Evolutionary conservation across 2,113 vertebrate species (phyloP), one percentile per base, ranked within the genome.

Genomic region (Cephalopterus ornatus): DNA sequence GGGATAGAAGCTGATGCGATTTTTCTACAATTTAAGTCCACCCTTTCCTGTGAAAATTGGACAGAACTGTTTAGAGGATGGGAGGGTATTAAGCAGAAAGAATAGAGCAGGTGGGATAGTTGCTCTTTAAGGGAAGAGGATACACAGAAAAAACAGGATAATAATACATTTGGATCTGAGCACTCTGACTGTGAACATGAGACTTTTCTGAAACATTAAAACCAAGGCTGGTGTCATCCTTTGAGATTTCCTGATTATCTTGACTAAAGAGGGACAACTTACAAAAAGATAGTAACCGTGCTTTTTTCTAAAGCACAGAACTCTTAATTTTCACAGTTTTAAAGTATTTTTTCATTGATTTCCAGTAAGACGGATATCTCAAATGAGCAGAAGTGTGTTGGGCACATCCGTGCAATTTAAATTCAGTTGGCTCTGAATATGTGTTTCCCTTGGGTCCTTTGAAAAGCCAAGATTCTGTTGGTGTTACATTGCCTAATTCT

Each of bases 401-500:
- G 95, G 94, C 71, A 73, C 55, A 75, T 92, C 70, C 1, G 0
- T 88, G 74, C 77, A 74, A 74, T 93, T 91, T 89, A 77, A 78
- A 75, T 87, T 35, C 56, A 85, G 8, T 93, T 96, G 89, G 80
- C 76, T 91, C 80, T 10, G 33, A 74, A 33, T 71, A 26, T 11
- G 22, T 23, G 20, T 44, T 55, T 96, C 95, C 79, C 92, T 80
- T 81, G 91, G 82, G 95, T 79, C 59, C 83, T 91, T 67, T 67
- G 72, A 74, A 92, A 93, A 94, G 92, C 93, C 92, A 93, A 89
- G 91, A 94, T 86, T 93, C 44, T 93, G 67, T 53, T 97, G 91
- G 72, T 91, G 70, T 93, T 93, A 68, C 59, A 49, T 95, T 96
- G 89, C 94, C 72, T 77, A 94, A 93, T 59, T 67, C 83, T 33